Conservation (phyloP, 2,113 vertebrate genomes). For the Oryzias javanicus region DNA sequence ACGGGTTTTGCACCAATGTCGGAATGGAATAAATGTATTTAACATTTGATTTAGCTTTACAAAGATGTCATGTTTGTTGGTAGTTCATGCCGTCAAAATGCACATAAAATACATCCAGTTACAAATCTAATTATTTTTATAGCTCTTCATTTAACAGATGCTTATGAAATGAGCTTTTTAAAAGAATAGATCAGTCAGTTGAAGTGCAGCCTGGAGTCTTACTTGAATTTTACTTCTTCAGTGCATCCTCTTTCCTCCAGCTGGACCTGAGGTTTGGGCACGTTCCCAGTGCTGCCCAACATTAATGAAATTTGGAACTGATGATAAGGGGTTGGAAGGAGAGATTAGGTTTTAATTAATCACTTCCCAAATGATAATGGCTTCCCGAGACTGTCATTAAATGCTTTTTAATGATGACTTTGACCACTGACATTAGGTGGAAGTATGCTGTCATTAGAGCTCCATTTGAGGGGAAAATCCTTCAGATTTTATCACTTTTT, state of each 20-base stretch:
- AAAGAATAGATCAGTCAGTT: not conserved
- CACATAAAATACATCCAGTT: no score
- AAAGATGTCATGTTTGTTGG: no score
- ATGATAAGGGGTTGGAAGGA: conserved; percentile 43
- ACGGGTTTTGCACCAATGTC: no score
- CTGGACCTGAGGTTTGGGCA: conserved; percentile 21
- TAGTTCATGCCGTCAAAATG: no score
- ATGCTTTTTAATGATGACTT: conserved; percentile 53
- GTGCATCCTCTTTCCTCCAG: conserved; percentile 14
- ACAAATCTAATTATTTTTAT: no score
- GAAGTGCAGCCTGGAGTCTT: conserved; percentile 1
- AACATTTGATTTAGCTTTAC: no score
- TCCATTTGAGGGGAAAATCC: not conserved
- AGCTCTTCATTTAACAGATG: no score
- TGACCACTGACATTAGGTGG: conserved; percentile 28
- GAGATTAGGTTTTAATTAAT: conserved; percentile 66
- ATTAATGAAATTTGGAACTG: conserved; percentile 43
- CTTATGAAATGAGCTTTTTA: not conserved
- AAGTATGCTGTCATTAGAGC: not conserved
- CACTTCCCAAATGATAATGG: conserved; percentile 51
- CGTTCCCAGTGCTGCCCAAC: conserved; percentile 14
- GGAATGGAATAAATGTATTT: no score
- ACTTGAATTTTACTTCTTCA: conserved; percentile 17
- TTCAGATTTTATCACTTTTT: not conserved
- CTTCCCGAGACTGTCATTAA: conserved; percentile 55